A percentile compares a stretch with the other conserved stretches of the same genome.
Conservation (phyloP, 2,888 invertebrate species). For the Sicus ferrugineus region DNA sequence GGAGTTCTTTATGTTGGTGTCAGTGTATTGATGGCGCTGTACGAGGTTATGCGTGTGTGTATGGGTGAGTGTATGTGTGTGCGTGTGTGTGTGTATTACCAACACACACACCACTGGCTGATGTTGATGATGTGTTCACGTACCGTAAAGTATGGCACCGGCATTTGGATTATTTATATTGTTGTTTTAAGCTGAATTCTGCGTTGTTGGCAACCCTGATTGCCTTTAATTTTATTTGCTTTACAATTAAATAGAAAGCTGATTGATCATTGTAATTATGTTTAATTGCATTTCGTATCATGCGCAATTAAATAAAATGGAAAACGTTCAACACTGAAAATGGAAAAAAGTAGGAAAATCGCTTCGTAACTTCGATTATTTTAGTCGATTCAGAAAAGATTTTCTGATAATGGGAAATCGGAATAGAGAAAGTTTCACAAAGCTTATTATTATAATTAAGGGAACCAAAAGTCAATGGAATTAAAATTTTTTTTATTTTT, state of each 20-base stretch:
- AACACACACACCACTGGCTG: too few relatives aligned
- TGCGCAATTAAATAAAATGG: too few relatives aligned
- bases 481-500: too few relatives aligned
- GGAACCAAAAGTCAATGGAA: too few relatives aligned
- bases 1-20: background rate
- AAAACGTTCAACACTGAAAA: too few relatives aligned
- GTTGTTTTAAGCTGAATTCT: too few relatives aligned
- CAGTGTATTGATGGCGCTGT: background rate
- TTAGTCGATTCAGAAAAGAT: too few relatives aligned
- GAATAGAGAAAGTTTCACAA: too few relatives aligned
- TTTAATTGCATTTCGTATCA: background rate
- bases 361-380: too few relatives aligned
- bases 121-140: background rate
- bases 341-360: too few relatives aligned
- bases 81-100: background rate
- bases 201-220: background rate
- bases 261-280: slow-evolving; percentile 6
- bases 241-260: background rate
- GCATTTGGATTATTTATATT: background rate
- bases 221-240: background rate
- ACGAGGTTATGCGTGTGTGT: background rate
- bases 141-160: background rate
- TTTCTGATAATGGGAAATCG: too few relatives aligned
- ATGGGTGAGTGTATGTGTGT: background rate
- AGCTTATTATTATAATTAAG: too few relatives aligned